Conservation (phyloP, 2,797 vertebrate genomes). For the Moxostoma hubbsi region DNA sequence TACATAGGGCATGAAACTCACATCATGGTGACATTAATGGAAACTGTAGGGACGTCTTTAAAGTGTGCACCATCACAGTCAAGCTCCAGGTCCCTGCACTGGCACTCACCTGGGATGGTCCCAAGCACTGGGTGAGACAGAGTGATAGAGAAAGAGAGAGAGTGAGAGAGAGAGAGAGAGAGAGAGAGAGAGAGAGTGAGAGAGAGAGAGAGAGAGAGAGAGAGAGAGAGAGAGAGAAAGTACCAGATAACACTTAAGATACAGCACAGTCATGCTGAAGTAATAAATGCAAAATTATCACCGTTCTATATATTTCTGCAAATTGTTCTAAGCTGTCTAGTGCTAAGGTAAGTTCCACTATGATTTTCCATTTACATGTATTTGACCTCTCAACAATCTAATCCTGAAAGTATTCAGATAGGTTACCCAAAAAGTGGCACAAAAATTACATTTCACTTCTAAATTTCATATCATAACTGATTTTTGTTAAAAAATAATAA, state of each 20-base stretch:
- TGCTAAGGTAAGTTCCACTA: neutral
- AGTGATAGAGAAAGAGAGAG: slow-evolving; percentile 3
- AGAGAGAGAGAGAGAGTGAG: neutral
- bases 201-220: neutral
- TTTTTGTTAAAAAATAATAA: too few species aligned
- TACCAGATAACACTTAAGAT: neutral
- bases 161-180: neutral
- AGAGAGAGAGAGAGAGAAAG: neutral
- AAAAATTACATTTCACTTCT: too few species aligned
- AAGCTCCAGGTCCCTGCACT: slow-evolving; percentile 86
- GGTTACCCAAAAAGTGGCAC: too few species aligned
- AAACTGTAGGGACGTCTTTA: slow-evolving; percentile 81
- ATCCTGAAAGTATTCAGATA: neutral
- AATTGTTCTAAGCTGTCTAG: neutral
- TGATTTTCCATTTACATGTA: neutral
- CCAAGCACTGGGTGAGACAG: slow-evolving; percentile 78
- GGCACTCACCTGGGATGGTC: slow-evolving; percentile 81
- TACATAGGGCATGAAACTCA: slow-evolving; percentile 75
- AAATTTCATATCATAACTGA: too few species aligned
- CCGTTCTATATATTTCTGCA: neutral
- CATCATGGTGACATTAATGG: slow-evolving; percentile 90
- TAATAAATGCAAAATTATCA: neutral
- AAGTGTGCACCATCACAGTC: slow-evolving; percentile 86
- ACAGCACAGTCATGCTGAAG: neutral
- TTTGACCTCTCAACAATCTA: neutral